Conservation (phyloP, 2,888 invertebrate genomes). For the Epirrita christyi region DNA sequence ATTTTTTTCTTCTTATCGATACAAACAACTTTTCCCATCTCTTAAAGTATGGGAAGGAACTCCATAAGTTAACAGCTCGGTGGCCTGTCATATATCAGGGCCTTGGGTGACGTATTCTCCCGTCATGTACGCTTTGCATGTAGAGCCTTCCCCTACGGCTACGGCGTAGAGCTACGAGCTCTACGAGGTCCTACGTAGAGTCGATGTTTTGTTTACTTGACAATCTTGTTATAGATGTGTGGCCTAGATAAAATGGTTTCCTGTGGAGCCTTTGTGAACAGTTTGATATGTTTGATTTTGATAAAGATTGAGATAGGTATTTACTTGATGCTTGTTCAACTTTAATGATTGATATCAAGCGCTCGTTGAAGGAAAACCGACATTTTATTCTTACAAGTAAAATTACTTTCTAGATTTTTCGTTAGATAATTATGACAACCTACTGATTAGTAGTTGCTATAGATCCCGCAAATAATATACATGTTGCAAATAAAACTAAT, state of each 20-base stretch:
- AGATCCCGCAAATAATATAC: too few relatives aligned
- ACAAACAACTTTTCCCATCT: conserved; percentile 40
- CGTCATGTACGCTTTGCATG: conserved; percentile 71
- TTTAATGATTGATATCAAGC: too few relatives aligned
- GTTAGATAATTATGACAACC: too few relatives aligned
- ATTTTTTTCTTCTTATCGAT: conserved; percentile 26
- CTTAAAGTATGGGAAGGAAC: conserved; percentile 60
- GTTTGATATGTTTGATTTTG: conserved; percentile 5
- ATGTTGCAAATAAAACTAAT: too few relatives aligned
- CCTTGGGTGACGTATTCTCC: conserved; percentile 69
- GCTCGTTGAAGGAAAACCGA: too few relatives aligned
- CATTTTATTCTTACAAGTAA: too few relatives aligned
- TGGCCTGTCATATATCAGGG: conserved; percentile 76
- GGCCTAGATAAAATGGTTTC: conserved; percentile 10
- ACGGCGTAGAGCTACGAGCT: conserved; percentile 21
- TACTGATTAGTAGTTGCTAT: too few relatives aligned
- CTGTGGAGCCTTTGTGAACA: conserved; percentile 2
- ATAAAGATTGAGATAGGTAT: too few relatives aligned
- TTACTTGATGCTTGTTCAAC: too few relatives aligned
- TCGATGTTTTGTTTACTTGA: conserved; percentile 36
- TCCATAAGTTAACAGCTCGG: conserved; percentile 79
- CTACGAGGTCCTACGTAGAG: conserved; percentile 25
- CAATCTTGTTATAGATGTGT: conserved; percentile 28
- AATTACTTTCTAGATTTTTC: too few relatives aligned
- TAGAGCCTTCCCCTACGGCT: conserved; percentile 40